Conservation (phyloP, 2,797 vertebrate genomes). For the Crenichthys baileyi region DNA sequence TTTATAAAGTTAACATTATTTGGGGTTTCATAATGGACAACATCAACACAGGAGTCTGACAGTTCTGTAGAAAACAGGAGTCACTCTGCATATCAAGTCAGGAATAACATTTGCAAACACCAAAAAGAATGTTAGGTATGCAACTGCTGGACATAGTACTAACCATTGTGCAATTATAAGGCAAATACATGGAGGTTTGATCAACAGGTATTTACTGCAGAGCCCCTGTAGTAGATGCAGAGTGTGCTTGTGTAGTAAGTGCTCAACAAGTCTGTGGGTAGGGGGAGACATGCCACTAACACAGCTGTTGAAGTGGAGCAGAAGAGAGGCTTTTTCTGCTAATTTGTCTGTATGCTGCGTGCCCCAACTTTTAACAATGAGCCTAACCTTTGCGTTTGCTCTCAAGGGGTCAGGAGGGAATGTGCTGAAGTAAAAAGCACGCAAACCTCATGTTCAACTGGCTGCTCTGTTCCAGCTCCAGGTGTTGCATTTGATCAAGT, state of each 20-base stretch:
- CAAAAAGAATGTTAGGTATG: slow-evolving; percentile 70
- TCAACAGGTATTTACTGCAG: slow-evolving; percentile 81
- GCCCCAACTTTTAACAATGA: slow-evolving; percentile 33
- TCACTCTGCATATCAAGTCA: slow-evolving; percentile 64
- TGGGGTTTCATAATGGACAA: slow-evolving; percentile 4
- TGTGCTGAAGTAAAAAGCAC: slow-evolving; percentile 70
- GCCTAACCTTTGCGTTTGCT: slow-evolving; percentile 23
- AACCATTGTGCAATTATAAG: slow-evolving; percentile 94
- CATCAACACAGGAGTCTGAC: slow-evolving; percentile 21
- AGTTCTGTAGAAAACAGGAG: slow-evolving; percentile 45
- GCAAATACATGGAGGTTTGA: slow-evolving; percentile 91
- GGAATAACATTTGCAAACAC: slow-evolving; percentile 59
- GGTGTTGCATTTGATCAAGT: slow-evolving; percentile 9
- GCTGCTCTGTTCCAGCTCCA: slow-evolving; percentile 9
- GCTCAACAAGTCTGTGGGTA: slow-evolving; percentile 16
- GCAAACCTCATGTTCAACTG: slow-evolving; percentile 35
- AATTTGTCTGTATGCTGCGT: slow-evolving; percentile 52
- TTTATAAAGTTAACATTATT: neutral
- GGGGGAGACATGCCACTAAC: slow-evolving; percentile 9
- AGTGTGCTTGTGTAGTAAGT: slow-evolving; percentile 68
- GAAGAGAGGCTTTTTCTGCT: slow-evolving; percentile 33
- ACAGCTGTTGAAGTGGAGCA: slow-evolving; percentile 28
- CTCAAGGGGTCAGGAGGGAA: slow-evolving; percentile 55
- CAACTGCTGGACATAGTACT: slow-evolving; percentile 84
- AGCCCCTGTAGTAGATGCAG: slow-evolving; percentile 63